Percentiles rank a stretch among this genome's conserved stretches.
Evolutionary conservation across 2,888 invertebrate species (phyloP).

Genomic region (Eurois occulta): DNA sequence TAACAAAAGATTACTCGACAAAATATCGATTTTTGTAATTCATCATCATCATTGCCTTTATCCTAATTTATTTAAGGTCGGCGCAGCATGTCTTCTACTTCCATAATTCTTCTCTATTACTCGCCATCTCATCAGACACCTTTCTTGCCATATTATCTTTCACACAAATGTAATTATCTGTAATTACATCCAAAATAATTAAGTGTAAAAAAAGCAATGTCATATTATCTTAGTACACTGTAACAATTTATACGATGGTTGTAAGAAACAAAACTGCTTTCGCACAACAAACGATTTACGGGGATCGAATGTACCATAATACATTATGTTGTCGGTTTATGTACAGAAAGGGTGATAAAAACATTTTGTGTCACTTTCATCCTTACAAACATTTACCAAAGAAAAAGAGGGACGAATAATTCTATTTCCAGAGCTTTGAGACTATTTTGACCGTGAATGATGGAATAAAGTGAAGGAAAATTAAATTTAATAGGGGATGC

Average conservation of each 20-base stretch:
- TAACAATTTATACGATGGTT: conserved; percentile 39
- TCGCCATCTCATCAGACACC: no score
- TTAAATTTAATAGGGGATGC: conserved; percentile 45
- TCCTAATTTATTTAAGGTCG: no score
- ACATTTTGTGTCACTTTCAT: conserved; percentile 47
- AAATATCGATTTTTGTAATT: neutral
- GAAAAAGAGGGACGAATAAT: conserved; percentile 32
- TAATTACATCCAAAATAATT: neutral
- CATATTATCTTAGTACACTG: conserved; percentile 1
- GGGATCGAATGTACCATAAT: conserved; percentile 67
- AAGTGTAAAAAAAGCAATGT: neutral
- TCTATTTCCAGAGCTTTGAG: conserved; percentile 42
- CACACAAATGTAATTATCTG: neutral
- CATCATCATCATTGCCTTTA: neutral
- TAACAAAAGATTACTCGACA: neutral
- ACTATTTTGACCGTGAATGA: conserved; percentile 38
- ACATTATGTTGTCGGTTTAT: conserved; percentile 65
- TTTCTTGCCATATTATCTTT: neutral
- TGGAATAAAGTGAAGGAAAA: conserved; percentile 39
- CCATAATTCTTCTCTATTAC: no score
- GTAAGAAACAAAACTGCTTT: conserved; percentile 66
- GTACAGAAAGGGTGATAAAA: conserved; percentile 57
- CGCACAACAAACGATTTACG: conserved; percentile 71
- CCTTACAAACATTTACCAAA: neutral
- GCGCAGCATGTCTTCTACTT: no score